Evolutionary conservation across 2,797 vertebrate species (phyloP), one percentile per base, ranked within the genome.

Genomic region (Brachyrhaphis roseni): DNA sequence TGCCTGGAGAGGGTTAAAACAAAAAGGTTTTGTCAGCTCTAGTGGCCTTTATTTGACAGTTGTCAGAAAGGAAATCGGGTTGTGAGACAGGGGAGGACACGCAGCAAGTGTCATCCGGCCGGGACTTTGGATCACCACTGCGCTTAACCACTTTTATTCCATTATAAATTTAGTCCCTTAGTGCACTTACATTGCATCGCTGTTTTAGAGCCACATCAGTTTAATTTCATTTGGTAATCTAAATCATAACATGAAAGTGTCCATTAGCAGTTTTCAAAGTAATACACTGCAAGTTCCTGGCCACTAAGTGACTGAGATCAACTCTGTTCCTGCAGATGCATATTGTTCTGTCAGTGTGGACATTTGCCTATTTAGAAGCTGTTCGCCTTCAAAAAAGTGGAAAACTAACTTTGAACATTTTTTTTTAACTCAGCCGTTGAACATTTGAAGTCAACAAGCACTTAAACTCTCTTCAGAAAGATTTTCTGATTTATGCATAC

Each of bases 361-460:
- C n/a, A 31, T 59, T 31, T 31, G 28, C 57, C 28, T 31, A 31
- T 59, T 59, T 16, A 31, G 28, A 59, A 28, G 57, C 5, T 59
- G 13, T 59, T 59, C 0, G 28, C 57, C 13, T 31, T 59, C 57
- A 59, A 59, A 59, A 59, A 59, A 16, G 57, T 31, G 28, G 2
- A 31, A 59, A 59, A 31, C 57, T 59, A 31, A 59, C 13, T 53
- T 8, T 23, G 49, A 53, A 8, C n/a, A 53, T 1, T 15, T 51
- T 51, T 53, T 55, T 55, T 55, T n/a, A n/a, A 31, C 55, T 59
- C 4, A 59, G 13, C 57, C 57, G 31, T 59, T 64, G 15, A 85
- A 80, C 43, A 85, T 77, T 39, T 81, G 43, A 82, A 82, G 83
- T 88, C 84, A 90, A 87, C 75, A 77, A 72, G 78, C 81, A 74